Conservation (phyloP, 2,797 vertebrate species). For the Rhyacichthys aspro region DNA sequence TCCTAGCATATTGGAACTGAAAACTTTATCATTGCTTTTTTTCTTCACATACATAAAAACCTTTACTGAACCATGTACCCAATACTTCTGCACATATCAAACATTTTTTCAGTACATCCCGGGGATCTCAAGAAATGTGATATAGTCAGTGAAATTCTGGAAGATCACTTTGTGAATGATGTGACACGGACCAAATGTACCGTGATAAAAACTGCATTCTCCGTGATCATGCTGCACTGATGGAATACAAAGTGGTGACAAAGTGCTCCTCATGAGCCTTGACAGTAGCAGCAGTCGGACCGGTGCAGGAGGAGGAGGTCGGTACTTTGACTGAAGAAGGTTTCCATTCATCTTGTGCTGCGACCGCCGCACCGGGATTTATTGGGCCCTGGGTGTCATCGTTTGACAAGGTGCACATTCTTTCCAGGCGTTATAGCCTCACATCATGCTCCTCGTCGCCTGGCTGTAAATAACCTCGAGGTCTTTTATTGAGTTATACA, state of each 20-base stretch:
- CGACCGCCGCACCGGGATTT: slow-evolving; percentile 70
- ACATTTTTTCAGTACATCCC: neutral
- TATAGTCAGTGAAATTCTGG: neutral
- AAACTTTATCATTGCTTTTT: too few relatives aligned
- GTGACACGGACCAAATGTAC: neutral
- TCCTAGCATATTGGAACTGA: too few relatives aligned
- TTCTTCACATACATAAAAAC: too few relatives aligned
- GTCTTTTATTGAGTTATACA: slow-evolving; percentile 69
- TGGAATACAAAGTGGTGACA: slow-evolving; percentile 61
- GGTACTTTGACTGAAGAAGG: slow-evolving; percentile 35
- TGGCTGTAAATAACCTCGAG: slow-evolving; percentile 77
- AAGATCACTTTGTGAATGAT: neutral
- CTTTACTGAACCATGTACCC: neutral
- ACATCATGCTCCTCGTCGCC: slow-evolving; percentile 62
- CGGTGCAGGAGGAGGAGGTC: slow-evolving; percentile 11
- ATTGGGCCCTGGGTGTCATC: slow-evolving; percentile 75
- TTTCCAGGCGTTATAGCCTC: slow-evolving; percentile 67
- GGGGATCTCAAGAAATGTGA: neutral
- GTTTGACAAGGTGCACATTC: slow-evolving; percentile 77
- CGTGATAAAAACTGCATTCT: neutral
- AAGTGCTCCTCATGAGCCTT: slow-evolving; percentile 50
- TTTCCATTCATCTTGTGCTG: slow-evolving; percentile 70
- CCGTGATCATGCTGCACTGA: slow-evolving; percentile 6
- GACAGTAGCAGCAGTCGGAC: slow-evolving; percentile 56
- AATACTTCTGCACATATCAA: neutral